Base-by-base conservation (phyloP, 2,888 invertebrate species). In the Metopia argyrocephala region DNA sequence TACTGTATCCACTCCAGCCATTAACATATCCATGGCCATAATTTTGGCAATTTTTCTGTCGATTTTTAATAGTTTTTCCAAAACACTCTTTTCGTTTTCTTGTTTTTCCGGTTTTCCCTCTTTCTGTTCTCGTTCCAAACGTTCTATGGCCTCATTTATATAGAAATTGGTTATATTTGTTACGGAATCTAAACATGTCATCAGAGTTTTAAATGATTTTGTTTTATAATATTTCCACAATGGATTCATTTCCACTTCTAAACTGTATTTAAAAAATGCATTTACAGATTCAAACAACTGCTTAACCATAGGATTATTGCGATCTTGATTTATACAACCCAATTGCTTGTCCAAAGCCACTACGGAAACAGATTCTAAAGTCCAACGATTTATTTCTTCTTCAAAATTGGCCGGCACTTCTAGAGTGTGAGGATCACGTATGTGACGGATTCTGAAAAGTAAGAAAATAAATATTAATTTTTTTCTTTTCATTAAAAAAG, bases 1-100 rank as follows among this genome's bases (percentile, higher is more conserved):
- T 90, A 96, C 95, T 70, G 94, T 94, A 86, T 95, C 95, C 23
- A 95, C 93, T 71, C 95, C 95, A 52, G 94, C 94, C 76, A 93
- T 90, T 6, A 95, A 84, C 93, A 95, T 93, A 86, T 95, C 95
- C 85, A 93, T 92, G 1, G 93, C 93, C 94, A 94, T 94, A 79
- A 93, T 91, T 5, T 92, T 86, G 0, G 94, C 95, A 7, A 94
- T 91, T 85, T 91, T 92, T 82, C 92, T 91, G 84, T 94, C 93
- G 21, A 93, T 92, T 56, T 91, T 92, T 25, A 94, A 87, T 9
- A 95, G 87, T 84, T 93, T 93, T 87, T 94, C 93, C 48, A 95
- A 90, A 2, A 94, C 92, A 86, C 94, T 94, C 25, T 91, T 89
- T n/a, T 91, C 86, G 12, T 78, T 82, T 20, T 85, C 86, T 1